phyloP scores from a whole-genome alignment of 2,888 invertebrate species.

The Andrena minutula region DNA sequence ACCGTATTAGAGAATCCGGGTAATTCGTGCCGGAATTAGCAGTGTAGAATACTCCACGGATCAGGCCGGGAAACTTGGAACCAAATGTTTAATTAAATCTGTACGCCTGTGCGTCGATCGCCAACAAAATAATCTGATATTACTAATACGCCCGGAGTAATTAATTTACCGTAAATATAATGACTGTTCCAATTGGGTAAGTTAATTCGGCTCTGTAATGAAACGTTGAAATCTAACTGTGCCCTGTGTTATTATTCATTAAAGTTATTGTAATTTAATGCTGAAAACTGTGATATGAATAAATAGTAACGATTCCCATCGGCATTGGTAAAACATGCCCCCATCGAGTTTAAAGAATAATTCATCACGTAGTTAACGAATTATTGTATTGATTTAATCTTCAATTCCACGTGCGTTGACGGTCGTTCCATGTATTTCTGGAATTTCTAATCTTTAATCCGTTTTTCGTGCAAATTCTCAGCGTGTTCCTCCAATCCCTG shows the following conservation, averaged over 20 bases:
- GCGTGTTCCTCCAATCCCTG: background rate
- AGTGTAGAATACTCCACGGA: background rate
- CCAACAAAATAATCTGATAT: constrained; percentile 29
- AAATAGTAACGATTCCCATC: background rate
- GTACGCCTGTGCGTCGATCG: constrained; percentile 8
- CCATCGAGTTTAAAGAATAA: too few relatives aligned
- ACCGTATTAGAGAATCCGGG: constrained; percentile 9
- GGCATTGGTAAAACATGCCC: too few relatives aligned
- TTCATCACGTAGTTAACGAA: background rate
- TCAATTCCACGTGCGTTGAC: too few relatives aligned
- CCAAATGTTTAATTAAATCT: constrained; percentile 35
- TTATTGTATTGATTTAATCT: background rate
- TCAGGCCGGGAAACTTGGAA: background rate
- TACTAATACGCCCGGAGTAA: background rate
- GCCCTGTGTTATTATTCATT: background rate
- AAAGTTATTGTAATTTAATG: background rate
- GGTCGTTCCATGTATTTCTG: background rate
- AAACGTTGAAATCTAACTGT: background rate
- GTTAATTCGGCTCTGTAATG: constrained; percentile 12
- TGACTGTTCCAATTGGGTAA: background rate
- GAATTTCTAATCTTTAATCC: background rate
- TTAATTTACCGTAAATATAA: constrained; percentile 23
- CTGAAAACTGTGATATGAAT: too few relatives aligned
- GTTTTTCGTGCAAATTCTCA: background rate
- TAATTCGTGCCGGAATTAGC: constrained; percentile 30